Base-by-base conservation (phyloP, 2,888 invertebrate genomes). In the Drosophila lacicola region DNA sequence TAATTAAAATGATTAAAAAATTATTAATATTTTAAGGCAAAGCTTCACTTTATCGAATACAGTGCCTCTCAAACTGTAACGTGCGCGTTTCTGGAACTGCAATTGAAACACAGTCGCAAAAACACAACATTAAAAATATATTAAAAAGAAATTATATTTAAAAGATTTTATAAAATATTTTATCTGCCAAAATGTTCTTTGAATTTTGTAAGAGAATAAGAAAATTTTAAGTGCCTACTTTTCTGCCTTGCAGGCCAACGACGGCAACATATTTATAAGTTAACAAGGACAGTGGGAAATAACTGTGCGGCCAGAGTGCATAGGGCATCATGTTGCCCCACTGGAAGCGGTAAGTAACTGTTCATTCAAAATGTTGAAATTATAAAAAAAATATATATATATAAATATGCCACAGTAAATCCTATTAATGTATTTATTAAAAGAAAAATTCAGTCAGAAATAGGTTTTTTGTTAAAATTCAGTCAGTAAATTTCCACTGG, bases 291-390 rank as follows among this genome's bases (percentile, higher is more conserved):
- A 71, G 68, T 64, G 80, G 78, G 63, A 71, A 80, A 77, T 73
- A 77, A 78, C 70, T 76, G 74, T 65, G 84, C 80, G 81, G 83
- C 62, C 81, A 82, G 64, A 79, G 81, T 81, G 82, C 74, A 79
- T 81, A 78, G 92, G 92, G 91, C 90, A 91, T 81, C 49, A 92
- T 92, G 92, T 91, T 88, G 90, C 92, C 92, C 92, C 90, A 89
- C 74, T 89, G 89, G 89, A 91, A 92, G 91, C 92, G 92, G 92
- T 92, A 87, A 91, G 91, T 90, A 41, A 46, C 10, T 13, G 11
- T 10, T 29, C 14, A 21, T 33, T 19, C 0, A 21, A 41, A 36
- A 9, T 25, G 2, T 25, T 25, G 25, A n/a, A 17, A 41, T 19
- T 25, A 1, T 1, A 53, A 9, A 11, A 11, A 56, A 11, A 21